These are phyloP conservation scores for Pomatorhinus ruficollis DNA, from an alignment of 2,113 vertebrate species.

Conservation along the genomic window DNA sequence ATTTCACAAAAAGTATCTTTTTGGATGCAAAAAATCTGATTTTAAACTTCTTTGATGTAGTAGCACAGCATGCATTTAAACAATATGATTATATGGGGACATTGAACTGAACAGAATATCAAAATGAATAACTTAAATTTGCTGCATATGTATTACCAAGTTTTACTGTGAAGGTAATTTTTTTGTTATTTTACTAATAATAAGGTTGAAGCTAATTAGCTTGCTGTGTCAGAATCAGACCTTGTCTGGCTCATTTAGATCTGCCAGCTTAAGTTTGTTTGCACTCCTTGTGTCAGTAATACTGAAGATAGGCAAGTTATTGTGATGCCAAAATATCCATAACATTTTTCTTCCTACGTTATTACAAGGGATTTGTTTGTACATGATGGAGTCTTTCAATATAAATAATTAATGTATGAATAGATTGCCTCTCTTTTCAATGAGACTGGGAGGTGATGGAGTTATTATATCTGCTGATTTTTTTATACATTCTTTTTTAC, in stretches of 20 bases:
- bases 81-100: not conserved
- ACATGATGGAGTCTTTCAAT: not conserved
- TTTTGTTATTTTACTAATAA: not conserved
- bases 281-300: not conserved
- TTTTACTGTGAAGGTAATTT: not conserved
- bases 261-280: not conserved
- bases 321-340: not conserved
- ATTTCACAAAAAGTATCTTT: not conserved
- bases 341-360: not conserved
- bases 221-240: not conserved
- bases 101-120: not conserved
- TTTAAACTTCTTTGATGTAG: not conserved
- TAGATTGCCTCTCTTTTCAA: not conserved
- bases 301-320: not conserved
- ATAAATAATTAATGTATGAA: constrained; percentile 16
- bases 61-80: not conserved
- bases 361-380: not conserved
- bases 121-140: not conserved
- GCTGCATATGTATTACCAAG: not conserved
- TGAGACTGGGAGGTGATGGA: not conserved
- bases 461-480: not conserved
- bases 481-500: not conserved
- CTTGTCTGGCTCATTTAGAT: not conserved
- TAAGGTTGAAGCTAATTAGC: not conserved
- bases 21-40: not conserved